phyloP scores from a whole-genome alignment of 2,797 vertebrate species.

The Nannoperca australis region DNA sequence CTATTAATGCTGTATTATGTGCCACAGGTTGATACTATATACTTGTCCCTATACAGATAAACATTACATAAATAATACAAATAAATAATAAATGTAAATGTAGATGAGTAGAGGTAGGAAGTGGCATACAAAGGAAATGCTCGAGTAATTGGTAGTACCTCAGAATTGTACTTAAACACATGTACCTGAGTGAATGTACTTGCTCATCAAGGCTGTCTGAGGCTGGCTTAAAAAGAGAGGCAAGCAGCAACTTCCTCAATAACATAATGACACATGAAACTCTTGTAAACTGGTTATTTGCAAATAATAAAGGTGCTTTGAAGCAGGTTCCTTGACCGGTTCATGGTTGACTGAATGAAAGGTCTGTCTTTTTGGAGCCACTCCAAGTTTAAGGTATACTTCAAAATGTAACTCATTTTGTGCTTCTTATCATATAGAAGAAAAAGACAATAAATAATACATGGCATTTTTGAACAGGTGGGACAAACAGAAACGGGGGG shows the following conservation, averaged over 20 bases:
- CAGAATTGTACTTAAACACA: background rate
- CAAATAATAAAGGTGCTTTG: background rate
- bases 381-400: background rate
- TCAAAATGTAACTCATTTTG: background rate
- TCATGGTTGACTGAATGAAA: background rate
- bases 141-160: background rate
- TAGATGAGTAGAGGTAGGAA: background rate
- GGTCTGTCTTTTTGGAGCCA: background rate
- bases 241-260: conserved; percentile 6
- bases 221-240: background rate
- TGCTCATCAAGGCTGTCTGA: conserved; percentile 4
- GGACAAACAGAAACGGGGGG: conserved; percentile 30
- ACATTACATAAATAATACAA: background rate
- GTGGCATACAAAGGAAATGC: background rate
- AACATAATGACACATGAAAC: conserved; percentile 7
- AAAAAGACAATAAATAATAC: background rate
- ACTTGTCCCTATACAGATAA: too few relatives aligned
- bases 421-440: background rate
- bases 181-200: conserved; percentile 7
- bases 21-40: background rate
- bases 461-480: conserved; percentile 35
- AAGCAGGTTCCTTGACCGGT: conserved; percentile 13
- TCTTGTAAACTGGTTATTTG: conserved; percentile 4
- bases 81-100: background rate
- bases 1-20: background rate